These are phyloP conservation scores for Ypsolopha sequella DNA, from an alignment of 2,888 invertebrate species.

Conservation along the genomic window DNA sequence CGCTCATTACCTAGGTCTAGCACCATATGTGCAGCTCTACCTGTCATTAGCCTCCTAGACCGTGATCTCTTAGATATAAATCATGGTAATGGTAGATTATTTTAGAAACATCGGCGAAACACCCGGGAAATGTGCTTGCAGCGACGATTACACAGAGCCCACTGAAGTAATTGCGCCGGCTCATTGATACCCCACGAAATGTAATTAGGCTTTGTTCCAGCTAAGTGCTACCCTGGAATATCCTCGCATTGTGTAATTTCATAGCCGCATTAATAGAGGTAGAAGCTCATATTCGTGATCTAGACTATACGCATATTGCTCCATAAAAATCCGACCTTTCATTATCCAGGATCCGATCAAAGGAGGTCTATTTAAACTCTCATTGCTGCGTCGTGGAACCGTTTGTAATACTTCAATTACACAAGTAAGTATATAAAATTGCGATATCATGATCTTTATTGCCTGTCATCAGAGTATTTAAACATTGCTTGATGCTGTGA, in stretches of 20 bases:
- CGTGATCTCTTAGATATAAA: conserved; percentile 60
- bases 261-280: conserved; percentile 33
- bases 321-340: conserved; percentile 5
- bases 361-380: neutral
- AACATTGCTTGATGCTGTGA: neutral
- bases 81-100: conserved; percentile 67
- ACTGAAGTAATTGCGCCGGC: conserved; percentile 55
- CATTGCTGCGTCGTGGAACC: neutral
- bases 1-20: conserved; percentile 32
- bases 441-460: too few species aligned
- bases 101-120: conserved; percentile 57
- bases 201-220: conserved; percentile 61
- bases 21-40: conserved; percentile 45
- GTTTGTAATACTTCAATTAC: too few species aligned
- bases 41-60: conserved; percentile 57
- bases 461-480: too few species aligned
- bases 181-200: conserved; percentile 65
- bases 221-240: conserved; percentile 37
- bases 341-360: neutral
- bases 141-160: conserved; percentile 52
- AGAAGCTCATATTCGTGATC: conserved; percentile 3
- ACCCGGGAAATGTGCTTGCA: conserved; percentile 54
- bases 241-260: conserved; percentile 44
- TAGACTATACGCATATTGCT: neutral
- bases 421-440: too few species aligned